phyloP scores from a whole-genome alignment of 2,888 invertebrate species.

The Morpho achilles region DNA sequence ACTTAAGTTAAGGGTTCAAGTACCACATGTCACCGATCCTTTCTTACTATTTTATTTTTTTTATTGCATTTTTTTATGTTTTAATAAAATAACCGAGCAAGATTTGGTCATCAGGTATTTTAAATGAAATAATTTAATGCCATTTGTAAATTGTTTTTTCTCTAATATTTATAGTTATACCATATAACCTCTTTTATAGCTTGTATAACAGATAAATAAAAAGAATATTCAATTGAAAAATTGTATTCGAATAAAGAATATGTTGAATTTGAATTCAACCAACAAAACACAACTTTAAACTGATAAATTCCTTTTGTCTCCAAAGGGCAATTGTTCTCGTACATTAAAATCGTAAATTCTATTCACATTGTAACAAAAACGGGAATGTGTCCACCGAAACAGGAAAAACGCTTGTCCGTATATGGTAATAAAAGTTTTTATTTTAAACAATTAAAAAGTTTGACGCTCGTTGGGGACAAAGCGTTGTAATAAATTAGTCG shows the following conservation, averaged over 20 bases:
- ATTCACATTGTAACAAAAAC: conserved; percentile 27
- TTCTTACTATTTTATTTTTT: no score
- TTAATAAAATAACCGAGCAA: no score
- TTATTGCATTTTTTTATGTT: no score
- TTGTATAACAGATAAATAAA: no score
- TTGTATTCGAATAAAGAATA: not conserved
- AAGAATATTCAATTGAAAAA: not conserved
- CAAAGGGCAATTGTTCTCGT: conserved; percentile 16
- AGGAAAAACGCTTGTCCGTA: conserved; percentile 28
- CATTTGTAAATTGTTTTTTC: no score
- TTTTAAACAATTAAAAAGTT: conserved; percentile 48
- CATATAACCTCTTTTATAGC: no score
- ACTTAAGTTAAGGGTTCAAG: no score
- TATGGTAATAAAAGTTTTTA: conserved; percentile 47
- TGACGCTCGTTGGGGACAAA: conserved; percentile 38
- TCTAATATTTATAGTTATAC: no score
- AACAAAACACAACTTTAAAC: conserved; percentile 3
- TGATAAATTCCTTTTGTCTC: conserved; percentile 14
- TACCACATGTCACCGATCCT: no score
- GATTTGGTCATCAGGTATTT: no score
- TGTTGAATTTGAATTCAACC: not conserved
- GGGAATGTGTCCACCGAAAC: conserved; percentile 24
- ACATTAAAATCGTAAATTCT: conserved; percentile 27
- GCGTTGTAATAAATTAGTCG: conserved; percentile 39
- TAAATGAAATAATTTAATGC: no score